Conservation (phyloP, 2,888 invertebrate species). For the Drosophila yooni region DNA sequence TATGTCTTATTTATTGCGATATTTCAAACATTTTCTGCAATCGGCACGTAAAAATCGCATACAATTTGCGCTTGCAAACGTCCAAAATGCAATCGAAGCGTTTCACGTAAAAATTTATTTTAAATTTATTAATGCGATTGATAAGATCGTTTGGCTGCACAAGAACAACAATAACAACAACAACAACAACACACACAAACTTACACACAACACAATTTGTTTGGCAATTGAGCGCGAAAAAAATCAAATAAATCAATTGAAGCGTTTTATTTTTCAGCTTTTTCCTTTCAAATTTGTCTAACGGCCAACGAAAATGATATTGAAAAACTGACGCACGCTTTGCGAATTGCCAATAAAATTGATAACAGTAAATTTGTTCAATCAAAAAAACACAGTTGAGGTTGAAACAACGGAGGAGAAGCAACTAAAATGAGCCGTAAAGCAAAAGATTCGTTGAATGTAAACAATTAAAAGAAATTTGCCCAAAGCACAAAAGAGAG, state of each 20-base stretch:
- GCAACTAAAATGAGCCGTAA: slow-evolving; percentile 59
- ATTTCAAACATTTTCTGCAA: slow-evolving; percentile 21
- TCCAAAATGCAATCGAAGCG: slow-evolving; percentile 33
- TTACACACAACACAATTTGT: slow-evolving; percentile 21
- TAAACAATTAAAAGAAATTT: slow-evolving; percentile 79
- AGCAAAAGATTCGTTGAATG: slow-evolving; percentile 59
- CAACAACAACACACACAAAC: slow-evolving; percentile 3
- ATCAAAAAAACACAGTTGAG: slow-evolving; percentile 37
- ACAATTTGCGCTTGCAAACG: slow-evolving; percentile 40
- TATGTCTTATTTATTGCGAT: not conserved
- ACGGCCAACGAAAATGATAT: slow-evolving; percentile 68
- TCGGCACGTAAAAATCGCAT: slow-evolving; percentile 59
- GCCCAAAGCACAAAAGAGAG: slow-evolving; percentile 43
- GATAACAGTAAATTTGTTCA: slow-evolving; percentile 62
- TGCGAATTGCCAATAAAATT: slow-evolving; percentile 64
- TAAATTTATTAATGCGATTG: slow-evolving; percentile 45
- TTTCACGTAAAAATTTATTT: slow-evolving; percentile 30
- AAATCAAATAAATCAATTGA: slow-evolving; percentile 80
- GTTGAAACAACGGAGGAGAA: slow-evolving; percentile 27
- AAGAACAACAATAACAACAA: slow-evolving; percentile 6
- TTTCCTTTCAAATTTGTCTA: slow-evolving; percentile 69
- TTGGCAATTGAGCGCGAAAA: slow-evolving; percentile 54
- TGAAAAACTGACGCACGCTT: slow-evolving; percentile 35
- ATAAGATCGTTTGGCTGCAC: slow-evolving; percentile 59
- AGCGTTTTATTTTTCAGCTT: slow-evolving; percentile 33